Evolutionary conservation across 2,797 vertebrate genomes (phyloP), one percentile per base, ranked within the genome.

Genomic region (Sarcoramphus papa): DNA sequence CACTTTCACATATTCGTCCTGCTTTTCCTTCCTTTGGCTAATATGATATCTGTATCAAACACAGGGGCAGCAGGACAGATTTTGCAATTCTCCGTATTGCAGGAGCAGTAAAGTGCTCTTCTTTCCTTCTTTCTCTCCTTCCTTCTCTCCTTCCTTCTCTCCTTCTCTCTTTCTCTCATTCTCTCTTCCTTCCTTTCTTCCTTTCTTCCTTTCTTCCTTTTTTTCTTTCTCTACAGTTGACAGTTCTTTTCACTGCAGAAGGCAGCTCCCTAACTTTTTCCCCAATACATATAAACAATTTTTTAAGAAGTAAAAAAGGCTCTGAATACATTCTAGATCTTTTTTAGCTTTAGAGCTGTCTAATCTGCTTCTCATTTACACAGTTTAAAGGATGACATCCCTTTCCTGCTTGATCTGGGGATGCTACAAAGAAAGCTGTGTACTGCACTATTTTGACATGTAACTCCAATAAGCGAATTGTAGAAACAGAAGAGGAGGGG

Each of bases 1-100:
- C 56, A 69, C 64, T 90, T 92, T 96, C 57, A 62, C 45, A 78
- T 53, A 76, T 11, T 90, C 73, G 64, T 87, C 68, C 64, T 69
- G 56, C 13, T 85, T 82, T 65, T 73, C 74, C 37, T 94, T 84
- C 31, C 40, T 78, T 93, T 90, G 25, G 35, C 41, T 83, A 74
- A 82, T 41, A 51, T 7, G 33, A 57, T 41, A 82, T 50, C 53
- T 76, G 10, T 76, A 88, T 54, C 56, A 54, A 60, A 75, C 7
- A 3, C 2, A 21, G 27, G 8, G 10, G 22, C 12, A 60, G 18
- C 11, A 63, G 23, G 33, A 64, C 7, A 47, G 21, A 69, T 24
- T 20, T 65, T 21, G 82, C 37, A 48, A 3, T 75, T 82, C 21
- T 69, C 53, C 14, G 7, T 63, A 41, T 43, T 45, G 5, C 22